Evolutionary conservation across 2,113 vertebrate genomes (phyloP).

Genomic region (Balaeniceps rex): DNA sequence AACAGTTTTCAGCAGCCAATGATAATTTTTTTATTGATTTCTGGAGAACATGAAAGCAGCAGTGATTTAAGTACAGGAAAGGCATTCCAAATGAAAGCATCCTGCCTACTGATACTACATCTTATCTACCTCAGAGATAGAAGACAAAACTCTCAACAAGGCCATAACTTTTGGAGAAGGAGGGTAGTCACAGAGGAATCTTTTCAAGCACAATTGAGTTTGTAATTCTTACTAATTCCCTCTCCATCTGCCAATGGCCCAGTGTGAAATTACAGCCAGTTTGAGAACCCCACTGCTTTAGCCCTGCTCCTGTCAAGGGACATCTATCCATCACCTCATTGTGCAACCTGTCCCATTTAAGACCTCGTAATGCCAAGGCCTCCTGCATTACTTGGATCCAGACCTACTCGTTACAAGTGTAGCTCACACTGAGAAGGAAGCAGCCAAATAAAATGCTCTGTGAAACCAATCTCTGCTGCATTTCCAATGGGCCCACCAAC

Average conservation of each 20-base stretch:
- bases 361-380: neutral
- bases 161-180: neutral
- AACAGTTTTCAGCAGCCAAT: neutral
- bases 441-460: neutral
- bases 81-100: neutral
- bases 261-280: slow-evolving; percentile 64
- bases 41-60: neutral
- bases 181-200: neutral
- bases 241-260: neutral
- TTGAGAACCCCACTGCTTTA: slow-evolving; percentile 14
- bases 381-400: slow-evolving; percentile 1
- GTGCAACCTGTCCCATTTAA: neutral
- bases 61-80: slow-evolving; percentile 6
- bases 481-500: neutral
- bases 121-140: neutral
- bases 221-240: neutral
- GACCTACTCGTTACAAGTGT: neutral
- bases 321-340: slow-evolving; percentile 18
- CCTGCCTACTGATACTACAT: neutral
- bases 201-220: slow-evolving; percentile 19
- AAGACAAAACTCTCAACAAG: slow-evolving; percentile 4
- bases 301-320: neutral
- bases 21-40: neutral
- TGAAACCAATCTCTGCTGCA: neutral
- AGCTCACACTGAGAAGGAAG: neutral